phyloP scores from a whole-genome alignment of 2,113 vertebrate species.

The Ameiurus melas region DNA sequence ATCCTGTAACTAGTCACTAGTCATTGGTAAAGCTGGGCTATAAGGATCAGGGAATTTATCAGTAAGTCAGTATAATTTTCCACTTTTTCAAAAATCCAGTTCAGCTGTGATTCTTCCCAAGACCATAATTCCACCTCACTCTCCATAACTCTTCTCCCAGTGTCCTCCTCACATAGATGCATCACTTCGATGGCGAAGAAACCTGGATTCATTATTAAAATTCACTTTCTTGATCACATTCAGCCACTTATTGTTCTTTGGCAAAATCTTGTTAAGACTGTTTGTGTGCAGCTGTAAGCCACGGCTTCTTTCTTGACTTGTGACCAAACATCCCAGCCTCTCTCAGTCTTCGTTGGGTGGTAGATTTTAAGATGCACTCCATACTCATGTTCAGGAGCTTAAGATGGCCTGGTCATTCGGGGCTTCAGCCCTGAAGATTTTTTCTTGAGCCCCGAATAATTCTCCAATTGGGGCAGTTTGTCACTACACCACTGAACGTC shows the following conservation, averaged over 20 bases:
- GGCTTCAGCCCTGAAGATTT: too few species aligned
- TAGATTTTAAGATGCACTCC: background rate
- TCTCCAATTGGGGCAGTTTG: too few species aligned
- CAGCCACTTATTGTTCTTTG: background rate
- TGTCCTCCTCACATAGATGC: background rate
- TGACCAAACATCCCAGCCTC: background rate
- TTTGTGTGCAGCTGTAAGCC: background rate
- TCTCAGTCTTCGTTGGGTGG: background rate
- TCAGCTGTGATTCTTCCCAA: background rate
- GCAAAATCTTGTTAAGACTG: background rate
- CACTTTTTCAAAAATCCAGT: background rate
- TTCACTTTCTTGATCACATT: too few species aligned
- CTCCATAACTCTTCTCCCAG: background rate
- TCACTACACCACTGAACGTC: too few species aligned
- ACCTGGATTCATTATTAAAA: background rate
- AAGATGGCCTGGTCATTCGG: too few species aligned
- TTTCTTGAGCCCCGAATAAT: too few species aligned
- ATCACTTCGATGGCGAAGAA: background rate
- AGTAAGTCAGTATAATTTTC: background rate
- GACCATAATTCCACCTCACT: background rate
- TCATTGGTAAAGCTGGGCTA: background rate
- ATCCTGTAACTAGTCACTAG: background rate
- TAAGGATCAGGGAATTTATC: background rate
- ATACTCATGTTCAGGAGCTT: background rate
- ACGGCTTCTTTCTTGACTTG: background rate